Conservation (phyloP, 1,140 invertebrate species). For the Drosophila bifasciata region DNA sequence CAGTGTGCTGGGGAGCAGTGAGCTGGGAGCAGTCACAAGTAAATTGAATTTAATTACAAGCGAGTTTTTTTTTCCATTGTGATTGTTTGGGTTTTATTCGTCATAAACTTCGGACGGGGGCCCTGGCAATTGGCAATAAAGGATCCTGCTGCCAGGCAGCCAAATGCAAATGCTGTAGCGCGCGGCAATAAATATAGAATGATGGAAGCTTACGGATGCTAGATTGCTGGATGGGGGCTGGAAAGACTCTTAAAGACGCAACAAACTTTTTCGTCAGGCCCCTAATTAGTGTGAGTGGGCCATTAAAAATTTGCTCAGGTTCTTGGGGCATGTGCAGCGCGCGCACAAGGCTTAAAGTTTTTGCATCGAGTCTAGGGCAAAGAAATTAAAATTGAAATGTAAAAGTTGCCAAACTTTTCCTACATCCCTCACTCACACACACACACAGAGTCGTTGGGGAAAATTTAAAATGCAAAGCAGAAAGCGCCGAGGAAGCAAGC, state of each 20-base stretch:
- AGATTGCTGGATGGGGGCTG: too few relatives aligned
- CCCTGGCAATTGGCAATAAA: slow-evolving; percentile 44
- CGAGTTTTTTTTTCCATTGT: slow-evolving; percentile 72
- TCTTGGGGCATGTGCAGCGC: slow-evolving; percentile 17
- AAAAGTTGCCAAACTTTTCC: slow-evolving; percentile 74
- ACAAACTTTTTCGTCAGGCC: slow-evolving; percentile 45
- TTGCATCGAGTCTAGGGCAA: slow-evolving; percentile 57
- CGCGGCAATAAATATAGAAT: not conserved
- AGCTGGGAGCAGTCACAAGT: slow-evolving; percentile 63
- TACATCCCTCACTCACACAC: not conserved
- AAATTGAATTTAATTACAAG: slow-evolving; percentile 79
- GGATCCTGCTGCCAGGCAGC: slow-evolving; percentile 40
- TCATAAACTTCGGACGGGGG: slow-evolving; percentile 62
- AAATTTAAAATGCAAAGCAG: slow-evolving; percentile 79
- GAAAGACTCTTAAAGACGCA: slow-evolving; percentile 45
- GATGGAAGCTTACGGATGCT: too few relatives aligned
- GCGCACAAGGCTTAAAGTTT: slow-evolving; percentile 69
- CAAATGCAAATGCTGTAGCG: slow-evolving; percentile 51
- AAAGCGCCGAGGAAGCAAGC: slow-evolving; percentile 5
- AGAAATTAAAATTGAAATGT: slow-evolving; percentile 81
- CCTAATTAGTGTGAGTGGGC: slow-evolving; percentile 74
- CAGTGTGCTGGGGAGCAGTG: too few relatives aligned
- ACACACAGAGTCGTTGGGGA: slow-evolving; percentile 13
- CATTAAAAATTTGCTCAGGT: slow-evolving; percentile 69
- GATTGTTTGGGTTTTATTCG: slow-evolving; percentile 73